Evolutionary conservation across 2,888 invertebrate genomes (phyloP).

Genomic region (Scaeva pyrastri): DNA sequence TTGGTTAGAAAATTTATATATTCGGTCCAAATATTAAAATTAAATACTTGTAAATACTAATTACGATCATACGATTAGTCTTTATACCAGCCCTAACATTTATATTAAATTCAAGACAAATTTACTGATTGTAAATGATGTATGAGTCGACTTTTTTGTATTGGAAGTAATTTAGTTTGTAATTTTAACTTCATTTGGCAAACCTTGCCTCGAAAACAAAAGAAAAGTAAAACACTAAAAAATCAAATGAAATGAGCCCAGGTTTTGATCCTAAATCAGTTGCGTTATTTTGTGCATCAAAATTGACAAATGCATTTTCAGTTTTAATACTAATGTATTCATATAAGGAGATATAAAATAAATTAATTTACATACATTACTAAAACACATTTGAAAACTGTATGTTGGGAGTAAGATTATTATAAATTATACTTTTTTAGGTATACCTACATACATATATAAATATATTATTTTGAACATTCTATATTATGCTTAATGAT

Average conservation of each 20-base stretch:
- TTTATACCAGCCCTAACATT: not conserved
- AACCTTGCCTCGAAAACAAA: not conserved
- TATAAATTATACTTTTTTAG: not conserved
- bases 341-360: constrained; percentile 47
- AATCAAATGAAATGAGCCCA: constrained; percentile 10
- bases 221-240: not conserved
- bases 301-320: constrained; percentile 45
- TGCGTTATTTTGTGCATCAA: constrained; percentile 17
- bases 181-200: constrained; percentile 15
- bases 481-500: no score
- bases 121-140: not conserved
- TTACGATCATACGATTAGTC: constrained; percentile 24
- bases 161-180: constrained; percentile 77
- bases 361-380: constrained; percentile 30
- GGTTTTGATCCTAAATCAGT: constrained; percentile 27
- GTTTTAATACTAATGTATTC: constrained; percentile 52
- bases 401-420: constrained; percentile 44
- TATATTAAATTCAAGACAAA: not conserved
- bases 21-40: not conserved
- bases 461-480: no score
- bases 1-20: not conserved
- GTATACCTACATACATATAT: not conserved
- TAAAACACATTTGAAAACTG: constrained; percentile 55
- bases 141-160: constrained; percentile 75
- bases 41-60: constrained; percentile 49